These are phyloP conservation scores for Troides oblongomaculatus DNA, from an alignment of 2,888 invertebrate species.

Conservation along the genomic window DNA sequence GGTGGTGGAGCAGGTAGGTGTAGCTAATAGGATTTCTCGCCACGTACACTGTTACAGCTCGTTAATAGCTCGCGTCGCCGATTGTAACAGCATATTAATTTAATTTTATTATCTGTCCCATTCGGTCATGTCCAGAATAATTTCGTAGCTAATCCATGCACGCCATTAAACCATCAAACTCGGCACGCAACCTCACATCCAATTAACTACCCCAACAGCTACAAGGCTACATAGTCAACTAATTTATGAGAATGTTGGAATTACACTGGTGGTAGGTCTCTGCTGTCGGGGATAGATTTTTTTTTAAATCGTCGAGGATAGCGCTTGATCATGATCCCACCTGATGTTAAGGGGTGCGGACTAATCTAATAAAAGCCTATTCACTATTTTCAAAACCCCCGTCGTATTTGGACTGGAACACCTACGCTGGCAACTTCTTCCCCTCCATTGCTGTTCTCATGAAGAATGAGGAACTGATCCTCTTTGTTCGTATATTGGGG, in stretches of 20 bases:
- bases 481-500: too few relatives aligned
- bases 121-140: constrained; percentile 1
- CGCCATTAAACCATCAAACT: constrained; percentile 6
- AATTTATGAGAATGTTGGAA: not conserved
- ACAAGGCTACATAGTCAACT: not conserved
- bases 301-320: too few relatives aligned
- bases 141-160: not conserved
- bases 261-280: too few relatives aligned
- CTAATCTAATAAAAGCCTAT: too few relatives aligned
- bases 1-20: not conserved
- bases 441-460: too few relatives aligned
- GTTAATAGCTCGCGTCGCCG: not conserved
- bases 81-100: not conserved
- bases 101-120: constrained; percentile 10
- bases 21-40: not conserved
- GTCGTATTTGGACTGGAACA: too few relatives aligned
- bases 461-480: too few relatives aligned
- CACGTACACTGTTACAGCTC: not conserved
- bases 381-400: too few relatives aligned
- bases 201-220: constrained; percentile 4
- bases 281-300: too few relatives aligned
- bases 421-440: too few relatives aligned
- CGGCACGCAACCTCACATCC: constrained; percentile 11
- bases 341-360: too few relatives aligned
- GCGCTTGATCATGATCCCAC: too few relatives aligned